Evolutionary conservation across 2,797 vertebrate genomes (phyloP).

Genomic region (Sebastes ruberrimus): DNA sequence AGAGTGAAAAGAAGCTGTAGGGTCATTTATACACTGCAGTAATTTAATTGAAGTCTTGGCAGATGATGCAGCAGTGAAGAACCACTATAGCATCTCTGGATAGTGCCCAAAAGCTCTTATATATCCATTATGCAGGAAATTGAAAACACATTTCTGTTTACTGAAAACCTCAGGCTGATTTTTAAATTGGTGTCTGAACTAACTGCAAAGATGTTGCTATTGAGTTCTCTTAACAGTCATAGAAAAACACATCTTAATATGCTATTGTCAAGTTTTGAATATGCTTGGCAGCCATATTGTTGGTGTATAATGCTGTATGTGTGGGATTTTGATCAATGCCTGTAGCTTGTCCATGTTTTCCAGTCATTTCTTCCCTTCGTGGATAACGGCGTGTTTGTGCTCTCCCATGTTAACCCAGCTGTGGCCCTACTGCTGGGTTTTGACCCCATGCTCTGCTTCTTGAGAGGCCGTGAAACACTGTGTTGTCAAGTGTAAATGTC

Average conservation of each 20-base stretch:
- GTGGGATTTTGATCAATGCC: neutral
- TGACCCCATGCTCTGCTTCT: slow-evolving; percentile 23
- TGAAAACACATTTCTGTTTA: neutral
- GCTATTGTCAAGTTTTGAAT: neutral
- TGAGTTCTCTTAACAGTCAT: neutral
- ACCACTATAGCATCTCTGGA: neutral
- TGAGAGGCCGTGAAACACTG: slow-evolving; percentile 31
- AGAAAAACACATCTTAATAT: neutral
- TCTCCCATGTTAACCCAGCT: slow-evolving; percentile 21
- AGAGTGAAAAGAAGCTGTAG: slow-evolving; percentile 27
- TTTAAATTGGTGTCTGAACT: neutral
- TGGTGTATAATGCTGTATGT: neutral
- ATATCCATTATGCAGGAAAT: neutral
- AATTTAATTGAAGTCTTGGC: slow-evolving; percentile 50
- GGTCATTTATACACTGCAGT: slow-evolving; percentile 38
- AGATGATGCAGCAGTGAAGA: slow-evolving; percentile 33
- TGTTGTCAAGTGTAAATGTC: slow-evolving; percentile 34
- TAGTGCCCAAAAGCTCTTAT: neutral
- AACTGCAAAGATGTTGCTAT: neutral
- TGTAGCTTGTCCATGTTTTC: neutral
- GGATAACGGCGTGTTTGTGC: slow-evolving; percentile 25
- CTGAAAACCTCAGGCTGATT: neutral
- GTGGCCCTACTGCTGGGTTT: neutral
- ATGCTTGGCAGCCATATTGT: neutral
- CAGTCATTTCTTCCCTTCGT: neutral